Evolutionary conservation across 2,113 vertebrate species (phyloP).

Genomic region (Caloenas nicobarica): DNA sequence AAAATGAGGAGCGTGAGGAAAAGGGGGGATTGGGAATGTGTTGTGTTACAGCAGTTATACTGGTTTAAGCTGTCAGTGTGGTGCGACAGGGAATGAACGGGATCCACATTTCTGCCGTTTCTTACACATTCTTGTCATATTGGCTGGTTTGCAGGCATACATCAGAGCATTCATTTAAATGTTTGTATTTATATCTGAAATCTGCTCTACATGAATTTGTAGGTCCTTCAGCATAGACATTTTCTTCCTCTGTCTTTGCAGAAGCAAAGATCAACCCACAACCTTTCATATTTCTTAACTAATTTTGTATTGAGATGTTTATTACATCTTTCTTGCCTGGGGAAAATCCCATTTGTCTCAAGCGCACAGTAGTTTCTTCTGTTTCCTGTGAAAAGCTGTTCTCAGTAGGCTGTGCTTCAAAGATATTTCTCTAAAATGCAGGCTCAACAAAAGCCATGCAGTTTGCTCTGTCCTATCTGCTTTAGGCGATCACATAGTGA

Average conservation of each 20-base stretch:
- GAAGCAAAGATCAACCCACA: conserved; percentile 20
- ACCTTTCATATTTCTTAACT: conserved; percentile 20
- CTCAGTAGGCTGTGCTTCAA: conserved; percentile 39
- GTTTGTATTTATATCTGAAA: conserved; percentile 36
- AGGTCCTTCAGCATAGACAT: not conserved
- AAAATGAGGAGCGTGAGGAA: not conserved
- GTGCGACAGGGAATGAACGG: not conserved
- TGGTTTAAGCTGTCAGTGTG: not conserved
- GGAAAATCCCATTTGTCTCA: conserved; percentile 10
- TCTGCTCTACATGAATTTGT: conserved; percentile 4
- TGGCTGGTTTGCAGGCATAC: conserved; percentile 20
- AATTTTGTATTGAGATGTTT: conserved; percentile 51
- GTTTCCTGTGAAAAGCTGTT: conserved; percentile 39
- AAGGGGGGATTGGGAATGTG: not conserved
- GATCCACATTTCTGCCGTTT: not conserved
- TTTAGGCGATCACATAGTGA: not conserved
- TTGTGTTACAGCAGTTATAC: not conserved
- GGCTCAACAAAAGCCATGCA: not conserved
- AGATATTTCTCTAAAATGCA: conserved; percentile 25
- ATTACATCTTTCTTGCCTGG: conserved; percentile 41
- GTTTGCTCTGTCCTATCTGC: not conserved
- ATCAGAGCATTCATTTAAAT: conserved; percentile 6
- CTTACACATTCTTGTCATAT: conserved; percentile 4
- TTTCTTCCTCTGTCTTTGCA: conserved; percentile 5
- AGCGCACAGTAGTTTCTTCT: conserved; percentile 36